Conservation (phyloP, 2,888 invertebrate species). For the Hecatera dysodea region DNA sequence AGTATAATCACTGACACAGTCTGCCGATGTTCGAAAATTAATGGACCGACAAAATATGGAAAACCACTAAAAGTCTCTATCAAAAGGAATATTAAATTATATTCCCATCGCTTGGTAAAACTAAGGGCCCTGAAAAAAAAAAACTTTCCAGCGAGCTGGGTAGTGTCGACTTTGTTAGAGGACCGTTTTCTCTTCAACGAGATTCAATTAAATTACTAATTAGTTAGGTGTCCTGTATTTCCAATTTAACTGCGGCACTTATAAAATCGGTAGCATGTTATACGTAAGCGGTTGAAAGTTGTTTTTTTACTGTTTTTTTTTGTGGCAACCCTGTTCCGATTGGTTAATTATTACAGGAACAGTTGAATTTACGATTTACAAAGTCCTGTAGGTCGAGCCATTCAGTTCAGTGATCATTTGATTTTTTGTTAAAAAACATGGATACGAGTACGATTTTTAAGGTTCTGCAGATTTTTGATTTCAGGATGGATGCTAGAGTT, state of each 20-base stretch:
- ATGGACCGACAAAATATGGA: neutral
- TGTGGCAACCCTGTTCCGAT: neutral
- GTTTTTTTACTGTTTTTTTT: neutral
- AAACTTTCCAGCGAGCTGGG: neutral
- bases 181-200: slow-evolving; percentile 5
- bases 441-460: too few relatives aligned
- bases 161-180: slow-evolving; percentile 18
- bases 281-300: neutral
- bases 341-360: neutral
- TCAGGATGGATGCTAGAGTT: too few relatives aligned
- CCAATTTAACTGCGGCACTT: neutral
- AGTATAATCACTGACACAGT: too few relatives aligned
- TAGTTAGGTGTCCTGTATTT: neutral
- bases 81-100: neutral
- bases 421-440: neutral
- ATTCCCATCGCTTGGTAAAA: neutral
- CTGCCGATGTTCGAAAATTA: too few relatives aligned
- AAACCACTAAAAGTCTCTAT: neutral
- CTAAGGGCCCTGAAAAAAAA: neutral
- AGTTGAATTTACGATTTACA: neutral
- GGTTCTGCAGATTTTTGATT: neutral
- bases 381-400: neutral
- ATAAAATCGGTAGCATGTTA: too few relatives aligned
- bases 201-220: slow-evolving; percentile 25
- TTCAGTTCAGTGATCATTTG: neutral